These are phyloP conservation scores for Minunthozetes semirufus DNA, from an alignment of 2,888 invertebrate genomes.

Conservation along the genomic window DNA sequence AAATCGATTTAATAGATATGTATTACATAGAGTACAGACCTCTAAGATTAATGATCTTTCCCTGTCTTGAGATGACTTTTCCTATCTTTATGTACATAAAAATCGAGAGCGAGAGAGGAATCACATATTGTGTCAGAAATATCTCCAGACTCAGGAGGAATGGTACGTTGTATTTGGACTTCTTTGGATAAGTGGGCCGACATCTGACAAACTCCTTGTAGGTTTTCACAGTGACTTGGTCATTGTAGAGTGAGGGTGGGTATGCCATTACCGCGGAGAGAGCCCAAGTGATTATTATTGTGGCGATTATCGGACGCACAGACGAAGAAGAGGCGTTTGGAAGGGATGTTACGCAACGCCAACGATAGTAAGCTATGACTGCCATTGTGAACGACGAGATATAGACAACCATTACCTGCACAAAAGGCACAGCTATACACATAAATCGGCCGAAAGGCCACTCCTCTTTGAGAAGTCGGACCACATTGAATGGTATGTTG, in stretches of 20 bases:
- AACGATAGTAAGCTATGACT: conserved; percentile 50
- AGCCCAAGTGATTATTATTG: conserved; percentile 45
- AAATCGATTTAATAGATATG: too few species aligned
- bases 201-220: conserved; percentile 30
- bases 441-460: conserved; percentile 52
- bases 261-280: conserved; percentile 31
- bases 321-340: background rate
- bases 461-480: conserved; percentile 47
- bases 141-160: background rate
- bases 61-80: conserved; percentile 13
- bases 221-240: background rate
- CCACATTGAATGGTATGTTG: conserved; percentile 51
- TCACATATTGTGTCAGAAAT: background rate
- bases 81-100: background rate
- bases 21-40: background rate
- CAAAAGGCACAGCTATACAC: conserved; percentile 50
- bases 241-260: conserved; percentile 32
- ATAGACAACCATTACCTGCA: conserved; percentile 46
- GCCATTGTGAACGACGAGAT: conserved; percentile 51
- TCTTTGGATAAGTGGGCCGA: conserved; percentile 34
- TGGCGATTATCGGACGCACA: background rate
- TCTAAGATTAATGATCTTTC: background rate
- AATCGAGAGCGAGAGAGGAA: background rate
- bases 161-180: conserved; percentile 11
- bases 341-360: conserved; percentile 38